Evolutionary conservation across 2,113 vertebrate species (phyloP).

Genomic region (Ophiodon elongatus): DNA sequence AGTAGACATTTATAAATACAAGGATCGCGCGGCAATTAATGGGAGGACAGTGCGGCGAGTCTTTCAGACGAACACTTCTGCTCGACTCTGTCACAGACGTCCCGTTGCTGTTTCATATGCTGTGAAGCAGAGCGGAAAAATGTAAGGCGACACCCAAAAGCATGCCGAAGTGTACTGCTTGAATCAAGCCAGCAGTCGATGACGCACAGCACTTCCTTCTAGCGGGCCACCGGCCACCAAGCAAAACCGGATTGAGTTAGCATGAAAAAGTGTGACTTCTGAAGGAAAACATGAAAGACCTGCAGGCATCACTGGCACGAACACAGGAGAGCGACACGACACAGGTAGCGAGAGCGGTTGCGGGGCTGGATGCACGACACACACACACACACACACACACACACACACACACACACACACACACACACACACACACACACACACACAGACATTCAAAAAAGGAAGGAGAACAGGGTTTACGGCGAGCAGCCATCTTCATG

Average conservation of each 20-base stretch:
- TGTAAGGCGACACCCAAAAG: constrained; percentile 18
- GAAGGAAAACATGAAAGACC: constrained; percentile 29
- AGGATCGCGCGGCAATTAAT: constrained; percentile 45
- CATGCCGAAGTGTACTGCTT: constrained; percentile 46
- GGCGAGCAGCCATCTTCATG: constrained; percentile 71
- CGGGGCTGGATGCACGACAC: constrained; percentile 38
- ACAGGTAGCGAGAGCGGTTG: neutral
- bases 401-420: neutral
- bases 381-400: neutral
- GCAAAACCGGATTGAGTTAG: constrained; percentile 21
- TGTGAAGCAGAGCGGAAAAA: constrained; percentile 36
- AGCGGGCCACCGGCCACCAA: constrained; percentile 44
- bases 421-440: neutral
- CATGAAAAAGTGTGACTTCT: constrained; percentile 31
- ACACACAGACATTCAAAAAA: neutral
- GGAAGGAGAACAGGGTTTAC: neutral
- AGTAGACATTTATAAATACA: constrained; percentile 43
- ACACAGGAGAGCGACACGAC: constrained; percentile 21
- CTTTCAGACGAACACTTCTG: constrained; percentile 41
- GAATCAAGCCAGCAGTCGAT: constrained; percentile 37
- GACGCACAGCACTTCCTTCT: constrained; percentile 30
- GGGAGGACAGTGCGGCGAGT: constrained; percentile 42
- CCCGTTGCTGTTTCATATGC: constrained; percentile 35
- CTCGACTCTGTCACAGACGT: constrained; percentile 16
- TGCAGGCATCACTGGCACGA: constrained; percentile 26